Evolutionary conservation across 1,140 invertebrate species (phyloP).

Genomic region (Dinoponera quadriceps): DNA sequence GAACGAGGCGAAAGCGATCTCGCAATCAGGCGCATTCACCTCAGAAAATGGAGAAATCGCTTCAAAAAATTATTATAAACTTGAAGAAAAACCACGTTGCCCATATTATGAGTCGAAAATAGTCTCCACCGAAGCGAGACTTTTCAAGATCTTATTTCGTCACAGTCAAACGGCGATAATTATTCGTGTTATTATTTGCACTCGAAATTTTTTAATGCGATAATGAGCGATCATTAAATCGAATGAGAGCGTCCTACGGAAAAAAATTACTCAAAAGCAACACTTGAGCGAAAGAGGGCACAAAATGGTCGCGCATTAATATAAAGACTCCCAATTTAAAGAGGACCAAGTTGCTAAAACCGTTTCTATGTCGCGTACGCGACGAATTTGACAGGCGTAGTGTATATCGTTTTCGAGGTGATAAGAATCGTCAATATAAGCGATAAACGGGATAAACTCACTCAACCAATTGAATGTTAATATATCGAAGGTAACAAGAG

Average conservation of each 20-base stretch:
- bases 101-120: conserved; percentile 12
- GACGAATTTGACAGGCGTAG: conserved; percentile 60
- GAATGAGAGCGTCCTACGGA: neutral
- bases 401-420: conserved; percentile 59
- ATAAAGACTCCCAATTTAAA: conserved; percentile 67
- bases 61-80: neutral
- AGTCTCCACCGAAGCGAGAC: neutral
- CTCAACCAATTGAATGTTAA: conserved; percentile 55
- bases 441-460: conserved; percentile 12
- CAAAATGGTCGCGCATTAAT: conserved; percentile 28
- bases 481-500: conserved; percentile 65
- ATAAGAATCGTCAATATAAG: conserved; percentile 66
- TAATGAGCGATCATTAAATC: neutral
- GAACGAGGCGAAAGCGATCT: conserved; percentile 19
- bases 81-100: neutral
- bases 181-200: conserved; percentile 12
- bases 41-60: neutral
- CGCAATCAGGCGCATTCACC: neutral
- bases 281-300: neutral
- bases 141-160: neutral
- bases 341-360: conserved; percentile 72
- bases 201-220: conserved; percentile 8
- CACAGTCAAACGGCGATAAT: neutral
- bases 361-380: conserved; percentile 60
- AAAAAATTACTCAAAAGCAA: conserved; percentile 17